Conservation (phyloP, 2,113 vertebrate genomes). For the Xenus cinereus region DNA sequence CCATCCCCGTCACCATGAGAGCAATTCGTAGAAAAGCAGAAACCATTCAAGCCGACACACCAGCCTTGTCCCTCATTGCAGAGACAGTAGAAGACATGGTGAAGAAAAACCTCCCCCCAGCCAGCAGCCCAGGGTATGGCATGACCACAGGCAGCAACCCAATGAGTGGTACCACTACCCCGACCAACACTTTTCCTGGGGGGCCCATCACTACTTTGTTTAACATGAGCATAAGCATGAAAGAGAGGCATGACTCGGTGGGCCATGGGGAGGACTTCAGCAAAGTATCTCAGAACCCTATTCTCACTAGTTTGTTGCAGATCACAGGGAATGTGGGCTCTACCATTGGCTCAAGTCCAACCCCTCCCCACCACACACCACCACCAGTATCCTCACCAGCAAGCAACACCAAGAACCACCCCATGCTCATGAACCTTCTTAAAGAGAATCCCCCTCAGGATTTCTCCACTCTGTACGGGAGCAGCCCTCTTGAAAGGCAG, state of each 20-base stretch:
- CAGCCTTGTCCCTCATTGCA: slow-evolving; percentile 93
- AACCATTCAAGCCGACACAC: slow-evolving; percentile 97
- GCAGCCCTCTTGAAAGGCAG: slow-evolving; percentile 93
- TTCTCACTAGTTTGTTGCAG: slow-evolving; percentile 95
- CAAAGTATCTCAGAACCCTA: slow-evolving; percentile 99
- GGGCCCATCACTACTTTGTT: slow-evolving; percentile 89
- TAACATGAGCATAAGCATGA: slow-evolving; percentile 85
- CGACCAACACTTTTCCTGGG: slow-evolving; percentile 86
- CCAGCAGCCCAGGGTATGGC: slow-evolving; percentile 93
- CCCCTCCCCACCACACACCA: slow-evolving; percentile 93
- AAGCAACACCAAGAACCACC: slow-evolving; percentile 98
- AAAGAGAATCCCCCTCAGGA: slow-evolving; percentile 98
- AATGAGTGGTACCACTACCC: slow-evolving; percentile 87
- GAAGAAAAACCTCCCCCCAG: slow-evolving; percentile 95
- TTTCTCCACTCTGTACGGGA: slow-evolving; percentile 90
- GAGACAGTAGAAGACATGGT: slow-evolving; percentile 98
- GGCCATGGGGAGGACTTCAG: slow-evolving; percentile 91
- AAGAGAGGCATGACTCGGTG: slow-evolving; percentile 84
- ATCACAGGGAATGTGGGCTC: slow-evolving; percentile 95
- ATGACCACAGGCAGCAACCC: slow-evolving; percentile 87
- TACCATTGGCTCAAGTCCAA: slow-evolving; percentile 86
- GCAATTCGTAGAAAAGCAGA: slow-evolving; percentile 97
- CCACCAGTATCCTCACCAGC: slow-evolving; percentile 95
- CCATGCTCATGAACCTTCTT: slow-evolving; percentile 98
- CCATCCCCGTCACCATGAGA: slow-evolving; percentile 98